Conservation (phyloP, 2,888 invertebrate genomes). For the Plebejus argus region DNA sequence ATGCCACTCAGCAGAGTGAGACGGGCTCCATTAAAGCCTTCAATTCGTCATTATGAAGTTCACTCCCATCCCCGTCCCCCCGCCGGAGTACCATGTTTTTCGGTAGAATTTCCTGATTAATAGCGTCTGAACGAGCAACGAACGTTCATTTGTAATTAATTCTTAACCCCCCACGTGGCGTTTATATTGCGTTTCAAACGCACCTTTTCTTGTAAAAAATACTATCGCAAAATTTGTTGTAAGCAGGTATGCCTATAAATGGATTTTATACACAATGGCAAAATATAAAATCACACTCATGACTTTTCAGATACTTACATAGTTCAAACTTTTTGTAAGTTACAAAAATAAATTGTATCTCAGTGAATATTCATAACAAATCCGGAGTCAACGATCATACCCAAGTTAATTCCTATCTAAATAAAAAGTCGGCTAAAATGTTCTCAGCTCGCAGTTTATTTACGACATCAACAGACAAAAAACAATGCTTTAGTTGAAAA, state of each 20-base stretch:
- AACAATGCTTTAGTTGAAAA: constrained; percentile 19
- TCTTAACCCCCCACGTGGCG: neutral
- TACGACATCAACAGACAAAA: constrained; percentile 12
- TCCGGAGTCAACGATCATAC: neutral
- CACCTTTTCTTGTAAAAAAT: neutral
- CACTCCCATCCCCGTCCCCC: neutral
- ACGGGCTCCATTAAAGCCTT: constrained; percentile 30
- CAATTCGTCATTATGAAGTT: constrained; percentile 29
- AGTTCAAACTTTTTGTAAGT: neutral
- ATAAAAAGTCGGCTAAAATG: neutral
- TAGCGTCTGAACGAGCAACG: constrained; percentile 15
- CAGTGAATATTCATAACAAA: neutral
- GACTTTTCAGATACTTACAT: no score
- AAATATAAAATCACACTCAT: no score
- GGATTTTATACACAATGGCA: no score
- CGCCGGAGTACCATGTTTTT: constrained; percentile 5
- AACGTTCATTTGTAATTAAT: constrained; percentile 29
- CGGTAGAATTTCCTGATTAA: constrained; percentile 29
- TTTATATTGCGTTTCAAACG: constrained; percentile 2
- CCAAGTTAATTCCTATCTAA: neutral
- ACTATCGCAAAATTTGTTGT: no score
- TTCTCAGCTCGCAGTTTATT: neutral
- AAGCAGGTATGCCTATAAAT: no score
- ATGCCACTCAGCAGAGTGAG: constrained; percentile 28
- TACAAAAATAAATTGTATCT: neutral